phyloP scores from a whole-genome alignment of 2,797 vertebrate genomes.

The Coendou prehensilis region DNA sequence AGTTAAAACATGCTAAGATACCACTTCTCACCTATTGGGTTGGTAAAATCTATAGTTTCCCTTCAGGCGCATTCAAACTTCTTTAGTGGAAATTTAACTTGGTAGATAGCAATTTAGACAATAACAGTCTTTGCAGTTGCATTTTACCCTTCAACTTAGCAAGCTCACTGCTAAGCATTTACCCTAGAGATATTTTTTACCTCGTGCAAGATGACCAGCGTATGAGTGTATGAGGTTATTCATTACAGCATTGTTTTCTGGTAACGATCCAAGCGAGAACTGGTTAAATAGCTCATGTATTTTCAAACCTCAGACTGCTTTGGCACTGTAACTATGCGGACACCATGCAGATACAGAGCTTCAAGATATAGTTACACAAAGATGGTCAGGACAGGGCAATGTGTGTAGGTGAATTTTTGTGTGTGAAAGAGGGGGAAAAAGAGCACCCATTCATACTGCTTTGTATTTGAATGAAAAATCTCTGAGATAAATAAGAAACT shows the following conservation, averaged over 20 bases:
- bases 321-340: background rate
- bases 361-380: background rate
- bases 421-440: background rate
- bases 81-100: background rate
- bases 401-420: background rate
- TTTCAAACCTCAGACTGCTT: background rate
- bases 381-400: background rate
- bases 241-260: background rate
- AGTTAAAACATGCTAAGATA: conserved; percentile 10
- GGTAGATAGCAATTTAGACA: background rate
- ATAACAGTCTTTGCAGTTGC: background rate
- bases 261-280: background rate
- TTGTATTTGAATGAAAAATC: background rate
- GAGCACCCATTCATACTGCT: background rate
- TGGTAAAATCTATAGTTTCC: background rate
- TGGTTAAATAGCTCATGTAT: background rate
- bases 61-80: background rate
- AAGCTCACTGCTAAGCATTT: background rate
- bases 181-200: background rate
- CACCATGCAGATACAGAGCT: background rate
- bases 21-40: background rate
- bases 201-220: background rate
- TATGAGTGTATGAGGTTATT: background rate
- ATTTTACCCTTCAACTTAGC: background rate
- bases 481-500: background rate